Base-by-base conservation (phyloP, 1,140 invertebrate species). In the Myzus persicae region DNA sequence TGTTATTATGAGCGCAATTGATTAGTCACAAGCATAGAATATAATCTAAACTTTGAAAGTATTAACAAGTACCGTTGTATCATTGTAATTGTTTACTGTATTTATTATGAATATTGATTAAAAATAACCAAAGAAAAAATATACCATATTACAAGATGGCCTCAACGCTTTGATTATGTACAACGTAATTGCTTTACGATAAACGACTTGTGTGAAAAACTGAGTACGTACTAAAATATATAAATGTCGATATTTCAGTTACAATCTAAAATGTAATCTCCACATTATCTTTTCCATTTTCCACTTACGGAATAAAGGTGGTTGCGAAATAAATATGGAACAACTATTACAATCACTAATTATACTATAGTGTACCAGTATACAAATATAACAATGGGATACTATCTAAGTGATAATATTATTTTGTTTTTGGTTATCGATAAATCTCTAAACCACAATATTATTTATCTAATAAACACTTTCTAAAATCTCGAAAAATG, bases 401-500 rank as follows among this genome's bases (percentile, higher is more conserved):
- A 38, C 26, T 89, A 51, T 38, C 46, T 40, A 51, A 51, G 44
- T 51, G n/a, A 89, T 51, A 8, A 88, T 48, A 42, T 84, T 26
- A 36, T 14, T 44, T 18, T 20, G n/a, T 89, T 51, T 89, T 48
- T 89, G 87, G 46, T 36, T 89, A 89, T 89, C 87, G 18, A 51
- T 24, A 89, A 48, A 89, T 89, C 46, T 89, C 8, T 24, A 9
- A 38, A 51, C 38, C 6, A 9, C 46, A 48, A 48, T 59, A 31
- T 51, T n/a, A 38, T 89, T 89, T 24, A 38, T 89, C 20, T 38
- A 89, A 51, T 48, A 89, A 67, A 40, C n/a, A 40, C 87, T 89
- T 89, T 89, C 87, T 51, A 89, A 88, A 88, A 88, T 81, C n/a
- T n/a, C 76, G n/a, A 67, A 67, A 67, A n/a, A 14, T 8, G 2